These are phyloP conservation scores for Neosalanx taihuensis DNA, from an alignment of 2,797 vertebrate genomes.

Conservation along the genomic window DNA sequence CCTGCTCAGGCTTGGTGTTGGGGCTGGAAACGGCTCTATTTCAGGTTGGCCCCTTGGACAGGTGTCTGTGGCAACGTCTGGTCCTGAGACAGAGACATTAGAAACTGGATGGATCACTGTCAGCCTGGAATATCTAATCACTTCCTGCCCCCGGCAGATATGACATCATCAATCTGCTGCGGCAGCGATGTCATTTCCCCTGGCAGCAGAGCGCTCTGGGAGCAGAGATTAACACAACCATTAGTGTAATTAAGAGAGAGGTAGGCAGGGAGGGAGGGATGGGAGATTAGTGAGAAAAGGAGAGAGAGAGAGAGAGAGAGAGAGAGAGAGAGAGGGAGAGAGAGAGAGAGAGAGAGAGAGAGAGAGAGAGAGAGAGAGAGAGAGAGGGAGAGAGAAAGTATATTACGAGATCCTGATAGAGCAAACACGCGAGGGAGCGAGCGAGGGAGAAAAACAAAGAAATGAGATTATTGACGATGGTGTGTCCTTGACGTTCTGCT, in stretches of 20 bases:
- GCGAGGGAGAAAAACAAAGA: not conserved
- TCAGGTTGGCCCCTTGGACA: not conserved
- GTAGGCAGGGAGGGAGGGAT: slow-evolving; percentile 8
- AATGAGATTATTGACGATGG: too few species aligned
- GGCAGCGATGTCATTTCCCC: not conserved
- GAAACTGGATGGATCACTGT: slow-evolving; percentile 39
- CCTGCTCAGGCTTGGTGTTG: not conserved
- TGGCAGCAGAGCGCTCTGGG: not conserved
- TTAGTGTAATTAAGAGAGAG: slow-evolving; percentile 12
- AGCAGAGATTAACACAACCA: slow-evolving; percentile 6
- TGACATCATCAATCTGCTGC: slow-evolving; percentile 38
- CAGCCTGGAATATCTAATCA: slow-evolving; percentile 39
- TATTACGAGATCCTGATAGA: not conserved
- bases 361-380: not conserved
- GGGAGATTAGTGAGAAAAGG: slow-evolving; percentile 13
- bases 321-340: not conserved
- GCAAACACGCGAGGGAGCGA: not conserved
- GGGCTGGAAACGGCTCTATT: not conserved
- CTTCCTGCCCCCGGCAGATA: slow-evolving; percentile 42
- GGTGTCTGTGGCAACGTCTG: not conserved
- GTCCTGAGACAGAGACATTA: slow-evolving; percentile 23
- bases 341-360: not conserved
- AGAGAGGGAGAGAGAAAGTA: not conserved
- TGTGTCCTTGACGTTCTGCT: slow-evolving; percentile 8
- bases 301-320: not conserved